Evolutionary conservation across 2,888 invertebrate species (phyloP).

Genomic region (Caenorhabditis wallacei): DNA sequence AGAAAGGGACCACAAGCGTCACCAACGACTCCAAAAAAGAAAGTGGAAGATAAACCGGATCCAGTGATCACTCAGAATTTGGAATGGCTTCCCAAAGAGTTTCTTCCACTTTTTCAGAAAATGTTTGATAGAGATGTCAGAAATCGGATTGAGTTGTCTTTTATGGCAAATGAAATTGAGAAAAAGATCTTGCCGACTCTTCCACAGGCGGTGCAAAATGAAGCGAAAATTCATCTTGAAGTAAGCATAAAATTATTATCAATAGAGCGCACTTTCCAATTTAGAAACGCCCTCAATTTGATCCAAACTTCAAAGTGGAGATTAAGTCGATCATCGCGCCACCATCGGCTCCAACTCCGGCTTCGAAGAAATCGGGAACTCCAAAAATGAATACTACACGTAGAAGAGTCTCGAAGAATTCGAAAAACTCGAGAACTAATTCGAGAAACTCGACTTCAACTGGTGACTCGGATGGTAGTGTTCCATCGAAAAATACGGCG

Average conservation of each 20-base stretch:
- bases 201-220: conserved; percentile 5
- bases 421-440: no score
- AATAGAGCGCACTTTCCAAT: not conserved
- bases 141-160: not conserved
- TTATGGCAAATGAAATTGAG: conserved; percentile 4
- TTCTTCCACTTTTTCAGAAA: not conserved
- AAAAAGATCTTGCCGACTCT: conserved; percentile 25
- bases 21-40: not conserved
- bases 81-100: conserved; percentile 7
- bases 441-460: no score
- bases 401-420: no score
- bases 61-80: conserved; percentile 32
- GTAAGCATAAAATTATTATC: not conserved
- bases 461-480: no score
- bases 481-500: no score
- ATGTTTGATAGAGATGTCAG: not conserved
- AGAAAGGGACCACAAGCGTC: no score
- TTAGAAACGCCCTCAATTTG: conserved; percentile 13
- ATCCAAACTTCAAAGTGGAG: conserved; percentile 12
- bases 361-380: no score
- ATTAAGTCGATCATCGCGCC: no score
- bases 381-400: no score
- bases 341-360: no score
- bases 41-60: not conserved
- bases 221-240: conserved; percentile 12